Evolutionary conservation across 1,140 invertebrate genomes (phyloP).

Genomic region (Bombyx mori): DNA sequence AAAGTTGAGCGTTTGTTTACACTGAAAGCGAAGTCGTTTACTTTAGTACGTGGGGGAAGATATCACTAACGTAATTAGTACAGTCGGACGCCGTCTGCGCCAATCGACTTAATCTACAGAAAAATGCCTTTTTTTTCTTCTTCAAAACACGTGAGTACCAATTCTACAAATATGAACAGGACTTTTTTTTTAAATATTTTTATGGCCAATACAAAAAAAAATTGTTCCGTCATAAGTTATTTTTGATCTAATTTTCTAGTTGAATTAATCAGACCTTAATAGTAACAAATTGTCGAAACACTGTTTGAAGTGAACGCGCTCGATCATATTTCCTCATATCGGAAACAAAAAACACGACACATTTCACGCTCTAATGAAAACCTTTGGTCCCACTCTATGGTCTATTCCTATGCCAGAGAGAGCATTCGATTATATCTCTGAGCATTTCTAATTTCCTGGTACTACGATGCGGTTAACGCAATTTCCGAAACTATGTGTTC

Average conservation of each 20-base stretch:
- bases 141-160: too few relatives aligned
- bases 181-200: too few relatives aligned
- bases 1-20: slow-evolving; percentile 57
- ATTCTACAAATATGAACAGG: too few relatives aligned
- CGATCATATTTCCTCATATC: slow-evolving; percentile 14
- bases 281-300: not conserved
- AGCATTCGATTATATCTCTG: slow-evolving; percentile 62
- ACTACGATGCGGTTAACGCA: slow-evolving; percentile 60
- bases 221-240: too few relatives aligned
- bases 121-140: slow-evolving; percentile 26
- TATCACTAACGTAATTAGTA: slow-evolving; percentile 58
- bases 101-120: slow-evolving; percentile 23
- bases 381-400: slow-evolving; percentile 27
- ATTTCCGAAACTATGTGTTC: slow-evolving; percentile 53
- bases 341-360: slow-evolving; percentile 11
- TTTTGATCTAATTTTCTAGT: too few relatives aligned
- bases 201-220: too few relatives aligned
- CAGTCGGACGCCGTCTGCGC: slow-evolving; percentile 26
- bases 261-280: too few relatives aligned
- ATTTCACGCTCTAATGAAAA: slow-evolving; percentile 9
- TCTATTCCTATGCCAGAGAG: slow-evolving; percentile 44
- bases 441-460: slow-evolving; percentile 69
- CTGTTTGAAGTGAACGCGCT: not conserved
- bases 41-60: slow-evolving; percentile 32
- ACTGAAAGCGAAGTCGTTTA: slow-evolving; percentile 56